These are phyloP conservation scores for Apostichopus parvimensis DNA, from an alignment of 35 echinoderm and acorn worm species.

Conservation along the genomic window DNA sequence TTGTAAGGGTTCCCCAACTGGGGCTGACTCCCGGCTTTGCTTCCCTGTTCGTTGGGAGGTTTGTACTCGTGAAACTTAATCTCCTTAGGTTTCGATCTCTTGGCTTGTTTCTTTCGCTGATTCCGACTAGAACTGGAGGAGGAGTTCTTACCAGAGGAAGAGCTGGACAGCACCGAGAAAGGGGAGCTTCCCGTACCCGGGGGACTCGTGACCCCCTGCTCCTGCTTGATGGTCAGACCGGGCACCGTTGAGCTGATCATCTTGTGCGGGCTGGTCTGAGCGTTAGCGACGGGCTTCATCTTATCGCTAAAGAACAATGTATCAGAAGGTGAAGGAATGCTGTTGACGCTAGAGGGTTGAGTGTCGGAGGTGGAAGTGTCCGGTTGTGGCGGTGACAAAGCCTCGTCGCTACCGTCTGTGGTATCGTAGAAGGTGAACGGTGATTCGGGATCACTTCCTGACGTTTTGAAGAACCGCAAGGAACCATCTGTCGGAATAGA, in stretches of 20 bases:
- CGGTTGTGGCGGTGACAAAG: slow-evolving; percentile 82
- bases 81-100: slow-evolving; percentile 93
- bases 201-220: slow-evolving; percentile 78
- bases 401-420: slow-evolving; percentile 36
- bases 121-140: slow-evolving; percentile 45
- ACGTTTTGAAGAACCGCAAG: slow-evolving; percentile 87
- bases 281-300: slow-evolving; percentile 7
- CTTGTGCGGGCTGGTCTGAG: slow-evolving; percentile 58
- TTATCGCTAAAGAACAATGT: slow-evolving; percentile 50
- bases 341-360: slow-evolving; percentile 42
- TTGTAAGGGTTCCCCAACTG: slow-evolving; percentile 76
- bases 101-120: slow-evolving; percentile 88
- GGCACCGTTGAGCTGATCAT: slow-evolving; percentile 46
- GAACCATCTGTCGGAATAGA: slow-evolving; percentile 77
- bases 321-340: slow-evolving; percentile 89
- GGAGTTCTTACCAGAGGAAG: slow-evolving; percentile 17
- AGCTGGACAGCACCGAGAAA: slow-evolving; percentile 37
- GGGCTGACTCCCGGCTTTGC: slow-evolving; percentile 60
- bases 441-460: background rate
- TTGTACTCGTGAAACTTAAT: slow-evolving; percentile 99
- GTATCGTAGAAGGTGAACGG: slow-evolving; percentile 44
- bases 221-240: slow-evolving; percentile 75
- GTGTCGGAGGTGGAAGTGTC: slow-evolving; percentile 57
- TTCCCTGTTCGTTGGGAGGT: slow-evolving; percentile 89
- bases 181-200: slow-evolving; percentile 56